Evolutionary conservation across 2,797 vertebrate species (phyloP), one percentile per base, ranked within the genome.

Genomic region (Sebastes matsubarae): DNA sequence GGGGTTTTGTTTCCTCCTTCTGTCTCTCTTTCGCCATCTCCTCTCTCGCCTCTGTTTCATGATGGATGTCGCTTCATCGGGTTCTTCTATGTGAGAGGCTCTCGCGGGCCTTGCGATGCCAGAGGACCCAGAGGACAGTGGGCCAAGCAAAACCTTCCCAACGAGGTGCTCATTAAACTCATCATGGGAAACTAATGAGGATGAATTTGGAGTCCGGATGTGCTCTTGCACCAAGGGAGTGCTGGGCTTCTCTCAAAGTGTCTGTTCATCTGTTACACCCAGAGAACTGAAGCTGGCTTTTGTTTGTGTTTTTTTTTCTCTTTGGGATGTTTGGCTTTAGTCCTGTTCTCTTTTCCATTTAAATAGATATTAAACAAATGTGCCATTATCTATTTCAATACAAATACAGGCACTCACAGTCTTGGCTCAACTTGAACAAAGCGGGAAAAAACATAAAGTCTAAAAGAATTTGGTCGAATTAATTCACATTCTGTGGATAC

Each of bases 101-200:
- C 75, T 77, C 5, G 34, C 6, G 29, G 82, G 83, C 85, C 80
- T 18, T 34, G 82, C 25, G 85, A 81, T 84, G 85, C 81, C 88
- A 74, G 61, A 46, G 80, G 71, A 86, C 90, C 88, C 86, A 69
- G 84, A 89, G 90, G 86, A 88, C 84, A 27, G 87, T 25, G 42
- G 68, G 79, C 87, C 81, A 78, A 87, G 85, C 84, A 72, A 84
- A 89, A 84, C 83, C 76, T 75, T 87, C 83, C 73, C 79, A 86
- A 87, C 29, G 70, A 89, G 84, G 77, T 82, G 79, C 86, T 93
- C 88, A 82, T 93, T 92, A 91, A 90, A 89, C 90, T 90, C 89
- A 93, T 92, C 92, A 91, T 82, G 87, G 73, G 85, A 92, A 90
- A 90, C 89, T 91, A 92, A 94, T 91, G 91, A 94, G 92, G 87